Conservation (phyloP, 1,140 invertebrate species). For the Aleiodes sp. region DNA sequence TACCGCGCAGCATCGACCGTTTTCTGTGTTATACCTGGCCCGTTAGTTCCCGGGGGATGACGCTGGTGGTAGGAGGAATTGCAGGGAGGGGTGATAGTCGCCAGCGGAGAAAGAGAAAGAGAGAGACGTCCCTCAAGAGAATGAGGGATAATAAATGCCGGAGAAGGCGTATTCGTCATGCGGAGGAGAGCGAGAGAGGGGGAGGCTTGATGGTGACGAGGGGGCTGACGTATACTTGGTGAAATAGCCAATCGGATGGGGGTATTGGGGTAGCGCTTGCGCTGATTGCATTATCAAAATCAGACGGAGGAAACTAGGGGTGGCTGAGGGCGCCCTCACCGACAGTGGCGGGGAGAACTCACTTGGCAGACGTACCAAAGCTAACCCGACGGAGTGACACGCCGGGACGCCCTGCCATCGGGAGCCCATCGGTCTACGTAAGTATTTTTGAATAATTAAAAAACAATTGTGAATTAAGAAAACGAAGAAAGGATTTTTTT, state of each 20-base stretch:
- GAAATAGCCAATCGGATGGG: constrained; percentile 22
- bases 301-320: constrained; percentile 30
- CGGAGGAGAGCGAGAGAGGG: not conserved
- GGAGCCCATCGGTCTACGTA: constrained; percentile 64
- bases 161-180: constrained; percentile 1
- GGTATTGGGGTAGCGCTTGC: constrained; percentile 1
- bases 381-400: constrained; percentile 67
- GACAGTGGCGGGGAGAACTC: constrained; percentile 67
- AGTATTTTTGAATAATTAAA: constrained; percentile 49
- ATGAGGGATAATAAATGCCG: not conserved
- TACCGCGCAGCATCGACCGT: constrained; percentile 66
- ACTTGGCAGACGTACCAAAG: constrained; percentile 67
- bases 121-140: not conserved
- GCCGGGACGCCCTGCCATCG: constrained; percentile 64
- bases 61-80: not conserved
- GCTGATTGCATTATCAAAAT: not conserved
- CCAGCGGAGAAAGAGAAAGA: not conserved
- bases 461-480: not conserved
- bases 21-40: constrained; percentile 55
- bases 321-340: constrained; percentile 36
- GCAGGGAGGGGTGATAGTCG: not conserved
- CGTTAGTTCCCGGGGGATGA: constrained; percentile 31
- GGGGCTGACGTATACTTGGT: constrained; percentile 47
- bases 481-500: not conserved
- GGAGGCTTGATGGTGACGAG: constrained; percentile 29